These are phyloP conservation scores for Diaprepes abbreviatus DNA, from an alignment of 2,888 invertebrate species.

Conservation along the genomic window DNA sequence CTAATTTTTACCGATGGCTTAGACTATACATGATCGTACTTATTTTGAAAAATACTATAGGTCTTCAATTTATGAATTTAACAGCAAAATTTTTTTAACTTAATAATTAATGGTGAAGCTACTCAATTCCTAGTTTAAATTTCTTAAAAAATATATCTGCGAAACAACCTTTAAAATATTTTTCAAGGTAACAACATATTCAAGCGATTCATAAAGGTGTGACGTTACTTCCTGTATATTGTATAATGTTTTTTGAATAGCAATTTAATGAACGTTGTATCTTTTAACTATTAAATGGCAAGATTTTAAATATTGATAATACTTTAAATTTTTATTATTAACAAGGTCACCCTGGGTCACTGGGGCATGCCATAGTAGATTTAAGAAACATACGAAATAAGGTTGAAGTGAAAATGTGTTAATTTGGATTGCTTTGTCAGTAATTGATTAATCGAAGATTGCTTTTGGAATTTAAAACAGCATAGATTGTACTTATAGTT, in stretches of 20 bases:
- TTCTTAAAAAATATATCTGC: background rate
- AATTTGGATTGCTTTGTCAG: background rate
- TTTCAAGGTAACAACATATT: constrained; percentile 44
- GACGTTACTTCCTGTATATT: constrained; percentile 42
- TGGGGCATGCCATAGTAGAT: background rate
- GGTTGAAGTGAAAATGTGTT: no score
- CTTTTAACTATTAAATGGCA: constrained; percentile 9
- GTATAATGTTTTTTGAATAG: constrained; percentile 34
- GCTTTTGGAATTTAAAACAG: background rate
- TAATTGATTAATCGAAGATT: background rate
- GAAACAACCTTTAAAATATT: constrained; percentile 35
- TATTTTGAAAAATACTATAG: no score
- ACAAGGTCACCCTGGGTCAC: background rate
- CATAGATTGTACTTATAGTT: no score
- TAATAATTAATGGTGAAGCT: no score
- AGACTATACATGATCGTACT: no score
- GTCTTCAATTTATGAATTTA: no score
- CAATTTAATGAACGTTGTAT: constrained; percentile 11
- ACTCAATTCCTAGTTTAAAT: background rate
- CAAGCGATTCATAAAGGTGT: constrained; percentile 40
- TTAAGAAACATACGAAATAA: no score
- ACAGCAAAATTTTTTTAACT: no score
- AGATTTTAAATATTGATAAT: background rate
- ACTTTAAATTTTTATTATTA: background rate
- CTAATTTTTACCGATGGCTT: no score